phyloP scores from a whole-genome alignment of 2,113 vertebrate species.

The Melanocharis versteri region DNA sequence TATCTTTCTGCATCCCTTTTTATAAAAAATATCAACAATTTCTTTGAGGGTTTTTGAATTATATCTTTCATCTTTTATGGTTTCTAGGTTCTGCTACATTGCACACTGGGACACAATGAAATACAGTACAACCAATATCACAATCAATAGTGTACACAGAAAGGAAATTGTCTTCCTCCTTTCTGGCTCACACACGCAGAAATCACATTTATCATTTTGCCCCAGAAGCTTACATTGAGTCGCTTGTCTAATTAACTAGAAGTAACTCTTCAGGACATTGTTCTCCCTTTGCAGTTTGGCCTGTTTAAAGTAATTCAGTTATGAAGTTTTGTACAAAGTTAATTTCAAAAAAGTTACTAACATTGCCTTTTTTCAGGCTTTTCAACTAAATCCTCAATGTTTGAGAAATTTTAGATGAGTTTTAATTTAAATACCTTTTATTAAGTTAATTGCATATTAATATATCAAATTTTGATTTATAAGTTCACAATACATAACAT shows the following conservation, averaged over 20 bases:
- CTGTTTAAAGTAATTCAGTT: neutral
- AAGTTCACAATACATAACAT: neutral
- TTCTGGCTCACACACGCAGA: neutral
- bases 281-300: neutral
- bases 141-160: neutral
- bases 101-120: neutral
- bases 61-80: neutral
- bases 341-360: neutral
- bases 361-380: neutral
- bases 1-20: neutral
- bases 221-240: neutral
- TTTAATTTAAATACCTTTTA: neutral
- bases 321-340: neutral
- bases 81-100: neutral
- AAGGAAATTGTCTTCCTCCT: neutral
- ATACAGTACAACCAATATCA: neutral
- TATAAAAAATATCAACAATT: neutral
- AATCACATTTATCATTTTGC: neutral
- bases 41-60: neutral
- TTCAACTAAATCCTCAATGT: neutral
- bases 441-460: neutral
- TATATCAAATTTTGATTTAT: neutral
- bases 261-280: neutral
- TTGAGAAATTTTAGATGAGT: neutral
- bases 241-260: neutral